Percentiles rank a stretch among this genome's conserved stretches.
phyloP scores from a whole-genome alignment of 1,140 invertebrate species.

The Forficula auricularia region DNA sequence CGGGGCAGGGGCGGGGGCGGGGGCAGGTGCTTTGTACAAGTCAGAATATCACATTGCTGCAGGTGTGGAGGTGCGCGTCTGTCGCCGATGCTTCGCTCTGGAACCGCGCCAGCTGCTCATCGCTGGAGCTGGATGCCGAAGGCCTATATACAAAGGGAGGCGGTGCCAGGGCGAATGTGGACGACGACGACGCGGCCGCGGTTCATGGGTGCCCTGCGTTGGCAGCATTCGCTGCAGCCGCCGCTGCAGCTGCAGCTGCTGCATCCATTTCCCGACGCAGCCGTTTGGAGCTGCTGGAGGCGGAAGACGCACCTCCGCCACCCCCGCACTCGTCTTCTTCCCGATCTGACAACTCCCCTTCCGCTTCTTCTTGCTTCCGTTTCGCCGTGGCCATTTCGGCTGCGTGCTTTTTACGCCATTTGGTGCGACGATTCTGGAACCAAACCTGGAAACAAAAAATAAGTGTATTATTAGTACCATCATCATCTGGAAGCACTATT shows the following conservation, averaged over 20 bases:
- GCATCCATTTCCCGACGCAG: constrained; percentile 33
- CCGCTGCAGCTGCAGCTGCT: constrained; percentile 31
- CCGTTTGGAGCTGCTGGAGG: constrained; percentile 32
- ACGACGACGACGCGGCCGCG: too few relatives aligned
- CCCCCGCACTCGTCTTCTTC: constrained; percentile 49
- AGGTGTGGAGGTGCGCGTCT: too few relatives aligned
- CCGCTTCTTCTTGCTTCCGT: constrained; percentile 83
- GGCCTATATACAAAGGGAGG: too few relatives aligned
- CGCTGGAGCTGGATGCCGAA: too few relatives aligned
- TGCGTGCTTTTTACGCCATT: constrained; percentile 98
- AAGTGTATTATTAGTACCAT: too few relatives aligned
- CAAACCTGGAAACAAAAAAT: constrained; percentile 96
- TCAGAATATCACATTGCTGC: too few relatives aligned
- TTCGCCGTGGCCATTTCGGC: constrained; percentile 98
- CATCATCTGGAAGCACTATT: not conserved
- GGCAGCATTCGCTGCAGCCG: constrained; percentile 10
- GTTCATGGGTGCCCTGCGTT: too few relatives aligned
- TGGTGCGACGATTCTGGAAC: constrained; percentile 98
- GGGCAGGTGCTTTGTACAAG: too few relatives aligned
- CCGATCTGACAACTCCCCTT: constrained; percentile 27
- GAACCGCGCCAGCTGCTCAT: too few relatives aligned
- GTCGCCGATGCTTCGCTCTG: too few relatives aligned
- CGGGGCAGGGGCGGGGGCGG: too few relatives aligned
- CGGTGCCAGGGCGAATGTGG: too few relatives aligned
- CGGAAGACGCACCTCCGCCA: constrained; percentile 31